A percentile compares a stretch with the other conserved stretches of the same genome.
These are phyloP conservation scores for Prunella himalayana DNA, from an alignment of 2,113 vertebrate species.

Conservation along the genomic window DNA sequence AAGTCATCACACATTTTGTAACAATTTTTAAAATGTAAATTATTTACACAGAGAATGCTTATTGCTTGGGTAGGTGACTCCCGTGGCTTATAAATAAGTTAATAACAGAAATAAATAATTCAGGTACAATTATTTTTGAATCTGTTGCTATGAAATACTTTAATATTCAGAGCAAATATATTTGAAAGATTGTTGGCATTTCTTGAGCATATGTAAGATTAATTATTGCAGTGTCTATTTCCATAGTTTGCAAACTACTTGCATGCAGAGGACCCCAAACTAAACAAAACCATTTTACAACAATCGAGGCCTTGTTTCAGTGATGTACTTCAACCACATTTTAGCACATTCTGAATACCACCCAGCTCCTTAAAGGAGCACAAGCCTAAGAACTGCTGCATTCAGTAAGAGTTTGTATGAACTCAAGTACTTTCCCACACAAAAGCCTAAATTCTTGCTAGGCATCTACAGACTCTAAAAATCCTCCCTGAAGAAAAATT, in stretches of 20 bases:
- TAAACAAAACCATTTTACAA: background rate
- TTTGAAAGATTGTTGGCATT: background rate
- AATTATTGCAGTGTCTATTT: background rate
- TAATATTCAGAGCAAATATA: background rate
- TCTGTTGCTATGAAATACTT: background rate
- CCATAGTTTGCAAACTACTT: background rate
- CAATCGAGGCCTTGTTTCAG: background rate
- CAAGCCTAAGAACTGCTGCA: background rate
- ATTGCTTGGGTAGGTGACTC: background rate
- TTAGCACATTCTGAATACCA: background rate
- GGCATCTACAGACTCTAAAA: background rate
- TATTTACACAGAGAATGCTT: conserved; percentile 1
- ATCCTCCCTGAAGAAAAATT: background rate
- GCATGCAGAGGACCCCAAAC: background rate
- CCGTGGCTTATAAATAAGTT: background rate
- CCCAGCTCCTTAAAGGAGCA: background rate
- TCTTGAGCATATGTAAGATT: background rate
- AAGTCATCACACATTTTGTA: background rate
- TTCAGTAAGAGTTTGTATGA: background rate
- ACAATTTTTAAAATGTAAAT: conserved; percentile 21
- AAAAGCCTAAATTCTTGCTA: background rate
- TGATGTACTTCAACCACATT: background rate
- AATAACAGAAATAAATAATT: conserved; percentile 31
- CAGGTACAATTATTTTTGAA: background rate
- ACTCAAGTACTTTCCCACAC: background rate